phyloP scores from a whole-genome alignment of 2,113 vertebrate genomes.

The Malurus alboscapulatus region DNA sequence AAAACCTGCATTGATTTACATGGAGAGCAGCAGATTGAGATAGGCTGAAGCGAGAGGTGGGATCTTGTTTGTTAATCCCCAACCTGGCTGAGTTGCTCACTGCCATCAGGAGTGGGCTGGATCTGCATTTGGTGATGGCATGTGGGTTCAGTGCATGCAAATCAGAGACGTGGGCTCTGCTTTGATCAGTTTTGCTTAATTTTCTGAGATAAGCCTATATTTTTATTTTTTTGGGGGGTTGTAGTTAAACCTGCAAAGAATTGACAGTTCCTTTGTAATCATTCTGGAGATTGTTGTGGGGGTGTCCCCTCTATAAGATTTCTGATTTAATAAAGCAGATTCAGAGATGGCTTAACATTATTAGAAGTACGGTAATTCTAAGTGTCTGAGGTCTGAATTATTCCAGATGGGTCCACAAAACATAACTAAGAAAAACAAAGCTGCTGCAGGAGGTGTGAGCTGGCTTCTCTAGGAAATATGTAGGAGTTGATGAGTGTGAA shows the following conservation, averaged over 20 bases:
- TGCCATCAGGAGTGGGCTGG: neutral
- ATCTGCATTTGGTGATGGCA: neutral
- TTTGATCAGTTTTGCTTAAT: neutral
- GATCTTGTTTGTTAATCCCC: neutral
- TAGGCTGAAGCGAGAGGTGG: neutral
- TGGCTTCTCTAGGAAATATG: neutral
- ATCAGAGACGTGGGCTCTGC: neutral
- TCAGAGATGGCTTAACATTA: neutral
- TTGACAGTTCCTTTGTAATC: neutral
- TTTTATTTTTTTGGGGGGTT: neutral
- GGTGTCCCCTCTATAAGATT: neutral
- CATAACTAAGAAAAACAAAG: neutral
- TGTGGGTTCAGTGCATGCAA: neutral
- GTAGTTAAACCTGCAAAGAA: neutral
- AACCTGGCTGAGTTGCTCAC: neutral
- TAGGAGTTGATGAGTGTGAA: neutral
- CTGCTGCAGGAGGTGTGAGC: neutral
- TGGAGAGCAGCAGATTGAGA: neutral
- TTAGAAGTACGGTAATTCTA: neutral
- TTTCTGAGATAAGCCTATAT: neutral
- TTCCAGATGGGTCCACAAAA: neutral
- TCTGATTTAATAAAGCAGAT: neutral
- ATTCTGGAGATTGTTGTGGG: neutral
- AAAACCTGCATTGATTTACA: neutral
- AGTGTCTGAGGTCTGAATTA: neutral